phyloP scores from a whole-genome alignment of 2,888 invertebrate genomes.

The Reticulitermes lucifugus region DNA sequence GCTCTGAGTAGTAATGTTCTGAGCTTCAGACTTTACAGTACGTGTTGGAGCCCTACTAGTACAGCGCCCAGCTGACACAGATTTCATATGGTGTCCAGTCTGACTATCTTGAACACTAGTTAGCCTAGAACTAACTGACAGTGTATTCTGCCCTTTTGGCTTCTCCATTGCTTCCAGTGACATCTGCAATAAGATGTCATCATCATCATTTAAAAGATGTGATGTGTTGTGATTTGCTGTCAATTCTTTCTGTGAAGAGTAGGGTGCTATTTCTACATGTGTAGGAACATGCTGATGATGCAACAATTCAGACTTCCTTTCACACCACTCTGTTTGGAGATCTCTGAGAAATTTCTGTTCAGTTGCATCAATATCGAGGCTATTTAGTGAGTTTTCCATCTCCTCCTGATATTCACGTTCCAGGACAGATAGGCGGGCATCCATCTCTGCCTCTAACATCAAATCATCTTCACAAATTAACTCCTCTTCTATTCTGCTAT shows the following conservation, averaged over 20 bases:
- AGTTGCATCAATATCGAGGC: neutral
- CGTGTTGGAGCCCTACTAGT: neutral
- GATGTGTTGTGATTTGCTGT: neutral
- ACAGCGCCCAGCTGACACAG: neutral
- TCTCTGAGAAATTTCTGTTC: constrained; percentile 19
- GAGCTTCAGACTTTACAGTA: neutral
- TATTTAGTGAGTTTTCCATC: neutral
- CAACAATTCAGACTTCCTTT: neutral
- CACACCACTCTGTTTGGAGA: neutral
- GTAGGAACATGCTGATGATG: neutral
- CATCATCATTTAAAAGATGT: constrained; percentile 3
- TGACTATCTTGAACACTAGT: neutral
- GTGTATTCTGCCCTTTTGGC: neutral
- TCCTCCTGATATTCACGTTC: constrained; percentile 4
- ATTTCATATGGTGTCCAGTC: neutral
- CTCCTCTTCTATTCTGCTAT: constrained; percentile 4
- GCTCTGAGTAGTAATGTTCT: neutral
- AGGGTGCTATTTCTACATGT: neutral
- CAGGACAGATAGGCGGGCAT: neutral
- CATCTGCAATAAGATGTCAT: neutral
- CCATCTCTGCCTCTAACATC: neutral
- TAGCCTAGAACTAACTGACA: neutral
- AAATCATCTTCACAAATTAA: constrained; percentile 2
- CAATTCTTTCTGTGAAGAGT: neutral
- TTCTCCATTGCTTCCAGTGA: neutral